Percentiles rank a stretch among this genome's conserved stretches.
Conservation (phyloP, 2,797 vertebrate species). For the Coilia nasus region DNA sequence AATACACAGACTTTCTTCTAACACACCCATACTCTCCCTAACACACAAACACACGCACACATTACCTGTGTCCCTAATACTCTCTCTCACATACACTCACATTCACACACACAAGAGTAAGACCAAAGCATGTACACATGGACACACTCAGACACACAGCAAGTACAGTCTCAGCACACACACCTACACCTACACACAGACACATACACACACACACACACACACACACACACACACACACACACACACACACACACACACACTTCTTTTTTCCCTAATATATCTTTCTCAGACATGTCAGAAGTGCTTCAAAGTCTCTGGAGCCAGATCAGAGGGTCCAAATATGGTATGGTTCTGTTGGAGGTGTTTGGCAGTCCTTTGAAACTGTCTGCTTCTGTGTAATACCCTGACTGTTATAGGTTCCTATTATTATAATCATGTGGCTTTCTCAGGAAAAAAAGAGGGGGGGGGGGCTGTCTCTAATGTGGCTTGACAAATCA, state of each 20-base stretch:
- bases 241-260: not conserved
- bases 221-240: too few species aligned
- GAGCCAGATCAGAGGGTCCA: slow-evolving; percentile 27
- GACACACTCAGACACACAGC: not conserved
- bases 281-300: slow-evolving; percentile 21
- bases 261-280: not conserved
- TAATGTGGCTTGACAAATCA: not conserved
- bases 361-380: slow-evolving; percentile 23
- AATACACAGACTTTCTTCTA: too few species aligned
- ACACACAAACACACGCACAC: too few species aligned
- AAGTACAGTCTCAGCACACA: not conserved
- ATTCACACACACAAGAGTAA: too few species aligned
- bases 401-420: slow-evolving; percentile 13
- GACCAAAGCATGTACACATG: not conserved
- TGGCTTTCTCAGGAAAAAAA: not conserved
- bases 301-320: slow-evolving; percentile 14
- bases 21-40: too few species aligned
- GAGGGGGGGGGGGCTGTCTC: not conserved
- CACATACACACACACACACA: too few species aligned
- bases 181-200: too few species aligned
- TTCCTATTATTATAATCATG: slow-evolving; percentile 21
- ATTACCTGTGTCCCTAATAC: too few species aligned
- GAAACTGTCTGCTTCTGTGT: slow-evolving; percentile 23
- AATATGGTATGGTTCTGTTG: slow-evolving; percentile 35
- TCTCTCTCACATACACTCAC: not conserved